These are phyloP conservation scores for Cerastoderma edule DNA, from an alignment of 2,888 invertebrate species.

Conservation along the genomic window DNA sequence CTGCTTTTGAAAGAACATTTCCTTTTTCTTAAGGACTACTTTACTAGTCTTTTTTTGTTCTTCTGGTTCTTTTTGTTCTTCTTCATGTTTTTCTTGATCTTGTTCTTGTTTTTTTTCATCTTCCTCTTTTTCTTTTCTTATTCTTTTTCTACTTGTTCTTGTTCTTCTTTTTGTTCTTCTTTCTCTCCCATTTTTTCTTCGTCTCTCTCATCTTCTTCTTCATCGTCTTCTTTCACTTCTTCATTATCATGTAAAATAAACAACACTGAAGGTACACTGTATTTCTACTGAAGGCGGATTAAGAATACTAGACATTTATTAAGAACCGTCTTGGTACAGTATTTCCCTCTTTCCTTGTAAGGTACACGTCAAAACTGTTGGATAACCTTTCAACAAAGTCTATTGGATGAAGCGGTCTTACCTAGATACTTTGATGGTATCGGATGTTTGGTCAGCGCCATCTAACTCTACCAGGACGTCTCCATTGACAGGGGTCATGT, in stretches of 20 bases:
- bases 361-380: too few relatives aligned
- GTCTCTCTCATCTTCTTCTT: background rate
- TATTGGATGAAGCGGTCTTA: too few relatives aligned
- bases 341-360: too few relatives aligned
- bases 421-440: slow-evolving; percentile 52
- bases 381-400: too few relatives aligned
- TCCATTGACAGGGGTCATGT: slow-evolving; percentile 53
- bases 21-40: background rate
- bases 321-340: too few relatives aligned
- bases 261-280: too few relatives aligned
- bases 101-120: background rate
- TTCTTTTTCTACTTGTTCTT: background rate
- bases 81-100: background rate
- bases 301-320: too few relatives aligned
- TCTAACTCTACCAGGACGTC: slow-evolving; percentile 49
- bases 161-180: background rate
- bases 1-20: too few relatives aligned
- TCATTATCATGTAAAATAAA: too few relatives aligned
- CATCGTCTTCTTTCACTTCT: too few relatives aligned
- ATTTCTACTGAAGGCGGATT: too few relatives aligned
- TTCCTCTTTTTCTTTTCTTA: background rate
- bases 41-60: background rate
- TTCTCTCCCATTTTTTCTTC: background rate
- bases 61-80: background rate
- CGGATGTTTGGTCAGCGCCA: slow-evolving; percentile 51